Evolutionary conservation across 2,113 vertebrate genomes (phyloP).

Genomic region (Leucoraja erinaceus): DNA sequence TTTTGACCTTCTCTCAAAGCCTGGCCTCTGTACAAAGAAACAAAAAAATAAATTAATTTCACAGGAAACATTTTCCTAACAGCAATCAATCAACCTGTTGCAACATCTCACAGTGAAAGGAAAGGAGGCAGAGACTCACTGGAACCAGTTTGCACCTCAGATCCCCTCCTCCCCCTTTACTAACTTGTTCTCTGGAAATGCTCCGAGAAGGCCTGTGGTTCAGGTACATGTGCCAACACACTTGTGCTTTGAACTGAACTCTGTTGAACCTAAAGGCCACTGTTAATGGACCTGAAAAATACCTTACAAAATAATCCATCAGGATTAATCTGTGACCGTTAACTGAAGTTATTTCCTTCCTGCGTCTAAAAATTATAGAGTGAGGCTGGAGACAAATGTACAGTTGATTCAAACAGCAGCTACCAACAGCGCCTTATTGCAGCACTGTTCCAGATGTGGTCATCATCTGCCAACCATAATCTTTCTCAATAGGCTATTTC

Average conservation of each 20-base stretch:
- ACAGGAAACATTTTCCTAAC: neutral
- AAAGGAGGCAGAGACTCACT: neutral
- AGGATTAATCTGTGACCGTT: neutral
- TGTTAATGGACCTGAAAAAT: neutral
- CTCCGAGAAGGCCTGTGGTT: neutral
- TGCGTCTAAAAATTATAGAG: conserved; percentile 35
- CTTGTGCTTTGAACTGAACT: neutral
- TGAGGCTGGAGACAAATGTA: conserved; percentile 19
- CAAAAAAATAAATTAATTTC: neutral
- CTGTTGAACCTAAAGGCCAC: neutral
- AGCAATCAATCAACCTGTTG: neutral
- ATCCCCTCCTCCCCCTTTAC: neutral
- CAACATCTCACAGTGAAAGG: neutral
- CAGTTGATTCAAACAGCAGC: neutral
- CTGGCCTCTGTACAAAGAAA: neutral
- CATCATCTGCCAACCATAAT: conserved; percentile 20
- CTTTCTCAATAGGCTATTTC: conserved; percentile 18
- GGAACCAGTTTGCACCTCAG: neutral
- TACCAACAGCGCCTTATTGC: neutral
- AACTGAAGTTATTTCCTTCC: neutral
- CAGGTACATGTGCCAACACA: neutral
- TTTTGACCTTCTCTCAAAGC: neutral
- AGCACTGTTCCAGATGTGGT: neutral
- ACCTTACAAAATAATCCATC: neutral
- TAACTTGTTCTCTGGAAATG: neutral